Percentiles rank a stretch among this genome's conserved stretches.
Conservation (phyloP, 2,797 vertebrate species). For the Pipistrellus nathusii region DNA sequence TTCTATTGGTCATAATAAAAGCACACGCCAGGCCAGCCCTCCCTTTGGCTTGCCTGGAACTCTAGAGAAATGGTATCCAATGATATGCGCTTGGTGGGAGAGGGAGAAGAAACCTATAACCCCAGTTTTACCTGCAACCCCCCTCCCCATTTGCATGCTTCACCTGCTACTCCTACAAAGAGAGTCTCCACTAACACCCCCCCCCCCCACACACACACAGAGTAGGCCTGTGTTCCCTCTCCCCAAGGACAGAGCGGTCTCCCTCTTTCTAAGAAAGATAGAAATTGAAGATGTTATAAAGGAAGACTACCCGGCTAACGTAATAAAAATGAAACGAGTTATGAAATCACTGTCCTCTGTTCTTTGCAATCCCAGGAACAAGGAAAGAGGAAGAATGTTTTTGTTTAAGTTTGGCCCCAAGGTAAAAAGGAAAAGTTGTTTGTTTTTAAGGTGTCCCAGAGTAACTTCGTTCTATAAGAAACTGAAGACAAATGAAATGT, state of each 20-base stretch:
- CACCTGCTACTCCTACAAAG: background rate
- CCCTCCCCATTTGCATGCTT: background rate
- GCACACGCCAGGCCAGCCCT: background rate
- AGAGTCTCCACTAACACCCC: too few species aligned
- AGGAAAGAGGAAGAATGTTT: background rate
- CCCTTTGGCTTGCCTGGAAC: background rate
- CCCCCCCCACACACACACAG: background rate
- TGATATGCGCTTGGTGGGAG: rapidly evolving
- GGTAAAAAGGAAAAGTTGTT: background rate
- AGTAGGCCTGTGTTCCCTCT: background rate
- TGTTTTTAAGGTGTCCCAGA: background rate
- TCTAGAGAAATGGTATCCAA: background rate
- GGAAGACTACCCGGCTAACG: background rate
- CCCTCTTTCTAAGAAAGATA: conserved; percentile 59
- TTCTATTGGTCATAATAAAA: background rate
- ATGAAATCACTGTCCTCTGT: background rate
- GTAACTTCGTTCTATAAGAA: background rate
- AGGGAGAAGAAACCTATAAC: background rate
- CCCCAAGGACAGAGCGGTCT: background rate
- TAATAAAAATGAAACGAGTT: background rate
- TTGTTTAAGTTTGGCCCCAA: conserved; percentile 16
- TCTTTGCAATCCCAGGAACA: conserved; percentile 13
- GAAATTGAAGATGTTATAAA: background rate
- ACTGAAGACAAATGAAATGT: background rate
- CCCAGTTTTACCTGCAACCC: background rate